These are phyloP conservation scores for Ceratosolen fusciceps DNA, from an alignment of 1,140 invertebrate species.

Conservation along the genomic window DNA sequence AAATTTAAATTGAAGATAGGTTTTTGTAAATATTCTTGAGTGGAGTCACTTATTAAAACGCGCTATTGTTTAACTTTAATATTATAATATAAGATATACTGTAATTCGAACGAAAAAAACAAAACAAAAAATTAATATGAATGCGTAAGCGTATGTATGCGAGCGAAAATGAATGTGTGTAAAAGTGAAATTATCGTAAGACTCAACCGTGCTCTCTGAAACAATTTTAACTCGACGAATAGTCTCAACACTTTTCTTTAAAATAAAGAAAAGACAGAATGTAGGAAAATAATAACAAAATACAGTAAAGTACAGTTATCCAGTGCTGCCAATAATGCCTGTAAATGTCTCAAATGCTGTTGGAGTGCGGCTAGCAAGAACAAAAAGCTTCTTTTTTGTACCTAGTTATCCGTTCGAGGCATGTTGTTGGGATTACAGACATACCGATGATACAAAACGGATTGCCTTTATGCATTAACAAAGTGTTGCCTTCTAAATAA, in stretches of 20 bases:
- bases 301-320: constrained; percentile 61
- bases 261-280: constrained; percentile 48
- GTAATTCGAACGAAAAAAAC: constrained; percentile 30
- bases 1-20: constrained; percentile 59
- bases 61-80: constrained; percentile 53
- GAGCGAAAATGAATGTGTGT: constrained; percentile 43
- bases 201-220: constrained; percentile 58
- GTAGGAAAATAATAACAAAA: constrained; percentile 46
- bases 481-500: constrained; percentile 71
- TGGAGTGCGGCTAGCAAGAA: constrained; percentile 25
- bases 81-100: constrained; percentile 47
- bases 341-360: constrained; percentile 61
- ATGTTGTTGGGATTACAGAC: constrained; percentile 62
- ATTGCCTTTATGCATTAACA: constrained; percentile 71
- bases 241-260: constrained; percentile 48
- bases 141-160: constrained; percentile 34
- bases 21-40: constrained; percentile 65
- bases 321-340: constrained; percentile 71
- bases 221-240: constrained; percentile 39
- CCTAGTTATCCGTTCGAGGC: constrained; percentile 49
- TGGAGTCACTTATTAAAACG: constrained; percentile 50
- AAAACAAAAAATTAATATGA: constrained; percentile 27
- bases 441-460: constrained; percentile 71
- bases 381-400: constrained; percentile 43
- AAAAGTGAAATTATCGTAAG: constrained; percentile 45